A percentile compares a stretch with the other conserved stretches of the same genome.
Conservation (phyloP, 2,797 vertebrate genomes). For the Atherinosoma microstoma region DNA sequence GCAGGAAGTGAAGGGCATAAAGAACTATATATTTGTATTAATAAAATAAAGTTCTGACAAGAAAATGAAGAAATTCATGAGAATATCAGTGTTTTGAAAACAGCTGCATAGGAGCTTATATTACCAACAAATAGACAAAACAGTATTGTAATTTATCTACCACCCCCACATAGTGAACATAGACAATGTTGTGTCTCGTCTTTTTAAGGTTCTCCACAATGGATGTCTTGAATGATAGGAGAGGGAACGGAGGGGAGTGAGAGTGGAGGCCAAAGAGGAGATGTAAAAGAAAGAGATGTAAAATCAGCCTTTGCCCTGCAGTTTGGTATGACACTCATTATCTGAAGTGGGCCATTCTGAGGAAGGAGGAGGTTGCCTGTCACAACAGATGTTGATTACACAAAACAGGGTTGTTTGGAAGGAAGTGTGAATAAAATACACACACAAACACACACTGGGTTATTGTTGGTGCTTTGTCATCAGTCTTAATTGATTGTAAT, state of each 20-base stretch:
- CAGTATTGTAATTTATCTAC: constrained; percentile 32
- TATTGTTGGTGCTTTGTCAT: constrained; percentile 77
- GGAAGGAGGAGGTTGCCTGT: constrained; percentile 78
- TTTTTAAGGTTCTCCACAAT: constrained; percentile 68
- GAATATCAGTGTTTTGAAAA: constrained; percentile 3
- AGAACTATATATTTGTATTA: neutral
- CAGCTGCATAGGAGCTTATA: constrained; percentile 1
- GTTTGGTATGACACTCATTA: constrained; percentile 84
- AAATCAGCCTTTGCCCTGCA: constrained; percentile 81
- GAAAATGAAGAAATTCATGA: constrained; percentile 25
- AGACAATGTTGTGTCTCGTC: constrained; percentile 42
- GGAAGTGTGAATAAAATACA: constrained; percentile 73
- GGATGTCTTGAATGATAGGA: constrained; percentile 66
- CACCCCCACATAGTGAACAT: constrained; percentile 38
- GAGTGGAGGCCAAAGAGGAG: constrained; percentile 72
- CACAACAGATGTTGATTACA: constrained; percentile 83
- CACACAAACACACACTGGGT: constrained; percentile 40
- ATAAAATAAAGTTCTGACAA: constrained; percentile 2
- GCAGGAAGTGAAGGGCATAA: neutral
- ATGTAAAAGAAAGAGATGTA: constrained; percentile 73
- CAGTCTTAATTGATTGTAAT: constrained; percentile 82
- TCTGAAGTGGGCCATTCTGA: constrained; percentile 83
- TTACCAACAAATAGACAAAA: constrained; percentile 21
- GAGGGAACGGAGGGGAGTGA: constrained; percentile 64
- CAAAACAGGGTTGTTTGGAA: constrained; percentile 80